These are phyloP conservation scores for Epistrophella euchroma DNA, from an alignment of 2,888 invertebrate species.

Conservation along the genomic window DNA sequence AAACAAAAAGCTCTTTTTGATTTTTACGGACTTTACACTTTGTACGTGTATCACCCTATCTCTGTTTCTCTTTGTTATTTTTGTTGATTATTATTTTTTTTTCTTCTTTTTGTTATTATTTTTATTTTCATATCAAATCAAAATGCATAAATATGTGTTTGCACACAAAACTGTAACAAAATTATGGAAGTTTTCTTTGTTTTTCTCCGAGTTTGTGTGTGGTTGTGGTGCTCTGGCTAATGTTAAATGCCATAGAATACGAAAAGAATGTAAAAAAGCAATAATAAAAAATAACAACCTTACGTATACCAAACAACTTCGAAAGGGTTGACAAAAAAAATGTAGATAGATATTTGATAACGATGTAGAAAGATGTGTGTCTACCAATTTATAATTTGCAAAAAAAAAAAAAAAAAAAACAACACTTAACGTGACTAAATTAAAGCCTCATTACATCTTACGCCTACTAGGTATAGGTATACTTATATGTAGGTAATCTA, in stretches of 20 bases:
- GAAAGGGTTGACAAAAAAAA: background rate
- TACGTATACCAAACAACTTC: background rate
- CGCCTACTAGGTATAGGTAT: no score
- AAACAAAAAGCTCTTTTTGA: slow-evolving; percentile 48
- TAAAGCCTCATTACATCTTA: no score
- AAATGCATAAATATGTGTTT: background rate
- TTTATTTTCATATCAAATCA: slow-evolving; percentile 12
- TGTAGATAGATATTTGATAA: background rate
- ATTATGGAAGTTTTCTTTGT: slow-evolving; percentile 67
- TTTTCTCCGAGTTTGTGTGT: slow-evolving; percentile 30
- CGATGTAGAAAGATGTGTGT: no score
- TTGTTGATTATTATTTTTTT: slow-evolving; percentile 2
- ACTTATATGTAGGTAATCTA: no score
- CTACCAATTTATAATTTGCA: background rate
- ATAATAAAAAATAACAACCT: background rate
- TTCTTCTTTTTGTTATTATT: slow-evolving; percentile 22
- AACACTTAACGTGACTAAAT: no score
- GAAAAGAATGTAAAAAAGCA: background rate
- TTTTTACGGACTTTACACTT: slow-evolving; percentile 49
- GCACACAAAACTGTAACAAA: slow-evolving; percentile 47
- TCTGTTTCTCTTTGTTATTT: slow-evolving; percentile 34
- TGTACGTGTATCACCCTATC: slow-evolving; percentile 21
- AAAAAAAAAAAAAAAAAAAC: slow-evolving; percentile 44
- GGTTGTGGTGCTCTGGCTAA: background rate
- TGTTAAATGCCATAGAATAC: background rate